Conservation (phyloP, 2,888 invertebrate genomes). For the Gnatocerus cornutus region DNA sequence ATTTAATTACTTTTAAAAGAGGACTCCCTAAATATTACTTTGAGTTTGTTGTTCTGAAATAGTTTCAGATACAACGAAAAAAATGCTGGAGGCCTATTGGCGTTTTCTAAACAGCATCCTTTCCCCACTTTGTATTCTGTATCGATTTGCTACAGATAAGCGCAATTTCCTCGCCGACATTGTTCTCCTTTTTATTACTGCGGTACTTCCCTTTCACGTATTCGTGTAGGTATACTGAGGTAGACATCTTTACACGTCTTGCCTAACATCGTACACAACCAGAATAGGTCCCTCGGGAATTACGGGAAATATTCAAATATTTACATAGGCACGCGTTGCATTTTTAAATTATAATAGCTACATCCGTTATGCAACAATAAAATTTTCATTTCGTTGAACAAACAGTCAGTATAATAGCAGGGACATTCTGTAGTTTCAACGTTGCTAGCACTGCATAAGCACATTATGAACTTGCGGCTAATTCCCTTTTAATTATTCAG, state of each 20-base stretch:
- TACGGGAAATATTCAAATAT: constrained; percentile 55
- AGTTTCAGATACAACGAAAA: no score
- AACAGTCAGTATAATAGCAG: not conserved
- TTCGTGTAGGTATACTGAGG: constrained; percentile 39
- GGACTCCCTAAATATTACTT: no score
- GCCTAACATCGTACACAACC: constrained; percentile 36
- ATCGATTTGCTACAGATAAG: constrained; percentile 51
- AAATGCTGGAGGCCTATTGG: no score
- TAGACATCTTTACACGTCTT: constrained; percentile 48
- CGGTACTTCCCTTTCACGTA: constrained; percentile 50
- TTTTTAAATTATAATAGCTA: constrained; percentile 23
- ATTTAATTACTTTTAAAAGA: no score
- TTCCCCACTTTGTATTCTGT: constrained; percentile 31
- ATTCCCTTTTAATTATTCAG: constrained; percentile 23
- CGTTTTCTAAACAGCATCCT: not conserved
- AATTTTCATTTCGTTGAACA: not conserved
- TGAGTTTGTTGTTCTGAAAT: no score
- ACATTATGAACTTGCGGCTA: constrained; percentile 11
- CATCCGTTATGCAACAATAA: not conserved
- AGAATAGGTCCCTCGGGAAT: constrained; percentile 50
- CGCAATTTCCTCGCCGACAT: constrained; percentile 47
- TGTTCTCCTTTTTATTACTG: constrained; percentile 52
- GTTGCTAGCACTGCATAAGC: not conserved
- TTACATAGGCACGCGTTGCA: constrained; percentile 45
- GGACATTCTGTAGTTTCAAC: not conserved